Conservation (phyloP, 2,888 invertebrate genomes). For the Shargacucullia verbasci region DNA sequence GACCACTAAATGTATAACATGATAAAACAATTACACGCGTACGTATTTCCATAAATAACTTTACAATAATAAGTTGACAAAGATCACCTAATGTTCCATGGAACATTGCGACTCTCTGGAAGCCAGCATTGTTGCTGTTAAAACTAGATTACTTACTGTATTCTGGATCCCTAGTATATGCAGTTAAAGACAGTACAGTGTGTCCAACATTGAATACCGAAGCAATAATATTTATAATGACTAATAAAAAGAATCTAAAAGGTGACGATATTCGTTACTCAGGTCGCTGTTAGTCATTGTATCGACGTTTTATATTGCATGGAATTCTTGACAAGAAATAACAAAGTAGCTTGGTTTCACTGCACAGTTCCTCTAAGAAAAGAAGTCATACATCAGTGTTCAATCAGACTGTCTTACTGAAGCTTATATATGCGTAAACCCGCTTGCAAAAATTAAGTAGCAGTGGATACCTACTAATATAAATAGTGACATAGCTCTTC, state of each 20-base stretch:
- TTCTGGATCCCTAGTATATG: neutral
- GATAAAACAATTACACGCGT: slow-evolving; percentile 26
- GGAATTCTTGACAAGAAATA: slow-evolving; percentile 17
- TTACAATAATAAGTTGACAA: slow-evolving; percentile 18
- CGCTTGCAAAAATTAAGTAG: too few relatives aligned
- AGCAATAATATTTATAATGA: slow-evolving; percentile 27
- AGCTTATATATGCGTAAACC: too few relatives aligned
- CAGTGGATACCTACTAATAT: too few relatives aligned
- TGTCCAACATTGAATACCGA: neutral
- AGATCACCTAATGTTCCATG: slow-evolving; percentile 3
- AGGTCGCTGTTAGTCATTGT: slow-evolving; percentile 30
- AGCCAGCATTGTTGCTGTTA: too few relatives aligned
- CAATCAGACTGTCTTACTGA: too few relatives aligned
- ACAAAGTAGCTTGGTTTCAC: neutral
- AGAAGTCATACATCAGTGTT: slow-evolving; percentile 7
- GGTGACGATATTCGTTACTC: slow-evolving; percentile 26
- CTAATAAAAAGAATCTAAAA: slow-evolving; percentile 24
- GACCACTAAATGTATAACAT: neutral
- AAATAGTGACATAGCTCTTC: too few relatives aligned
- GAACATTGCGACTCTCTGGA: too few relatives aligned
- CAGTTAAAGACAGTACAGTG: neutral
- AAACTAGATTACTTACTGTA: too few relatives aligned
- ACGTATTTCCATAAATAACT: slow-evolving; percentile 25
- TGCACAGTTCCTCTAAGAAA: slow-evolving; percentile 25
- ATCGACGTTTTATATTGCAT: slow-evolving; percentile 28